These are phyloP conservation scores for Botia almorhae DNA, from an alignment of 2,797 vertebrate genomes.

Conservation along the genomic window DNA sequence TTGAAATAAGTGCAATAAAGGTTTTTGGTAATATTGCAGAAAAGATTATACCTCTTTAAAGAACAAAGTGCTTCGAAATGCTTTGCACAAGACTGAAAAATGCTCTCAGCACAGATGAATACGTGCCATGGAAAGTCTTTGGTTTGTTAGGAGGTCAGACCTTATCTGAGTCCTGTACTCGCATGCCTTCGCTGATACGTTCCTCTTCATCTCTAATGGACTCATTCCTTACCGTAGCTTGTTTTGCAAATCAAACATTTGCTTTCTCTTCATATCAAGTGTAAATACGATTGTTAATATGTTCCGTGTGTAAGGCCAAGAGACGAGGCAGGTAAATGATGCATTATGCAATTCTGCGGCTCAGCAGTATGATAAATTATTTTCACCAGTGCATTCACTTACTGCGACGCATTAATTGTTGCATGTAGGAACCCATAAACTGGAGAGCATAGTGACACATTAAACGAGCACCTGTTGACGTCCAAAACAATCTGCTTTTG, in stretches of 20 bases:
- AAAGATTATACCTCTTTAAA: not conserved
- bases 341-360: not conserved
- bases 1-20: not conserved
- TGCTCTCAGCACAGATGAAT: constrained; percentile 68
- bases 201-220: constrained; percentile 21
- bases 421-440: not conserved
- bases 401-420: not conserved
- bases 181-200: constrained; percentile 55
- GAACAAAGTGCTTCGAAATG: constrained; percentile 5
- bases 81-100: constrained; percentile 57
- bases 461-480: not conserved
- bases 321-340: not conserved
- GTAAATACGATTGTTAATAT: not conserved
- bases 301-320: not conserved
- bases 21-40: not conserved
- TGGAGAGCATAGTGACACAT: constrained; percentile 29
- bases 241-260: not conserved
- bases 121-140: constrained; percentile 63
- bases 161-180: constrained; percentile 64
- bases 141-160: constrained; percentile 64
- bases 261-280: not conserved
- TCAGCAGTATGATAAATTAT: too few relatives aligned
- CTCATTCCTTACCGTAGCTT: not conserved
- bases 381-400: not conserved
- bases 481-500: constrained; percentile 19